Base-by-base conservation (phyloP, 1,140 invertebrate species). In the Lasaia peninsularis region DNA sequence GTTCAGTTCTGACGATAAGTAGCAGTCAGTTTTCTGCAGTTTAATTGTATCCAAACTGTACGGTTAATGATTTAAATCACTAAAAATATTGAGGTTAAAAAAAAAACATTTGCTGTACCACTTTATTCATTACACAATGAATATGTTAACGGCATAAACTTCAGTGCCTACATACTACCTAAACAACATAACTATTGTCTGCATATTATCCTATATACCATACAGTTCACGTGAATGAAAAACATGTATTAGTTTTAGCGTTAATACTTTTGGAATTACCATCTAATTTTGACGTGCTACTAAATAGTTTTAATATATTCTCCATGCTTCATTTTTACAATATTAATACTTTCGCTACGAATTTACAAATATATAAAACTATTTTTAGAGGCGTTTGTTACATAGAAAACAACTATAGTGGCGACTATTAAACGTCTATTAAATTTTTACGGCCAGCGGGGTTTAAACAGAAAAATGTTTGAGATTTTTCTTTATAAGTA, bases 171-270 rank as follows among this genome's bases (percentile, higher is more conserved):
- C 79, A 57, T 67, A 88, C 82, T 88, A 88, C 80, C 82, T 86
- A 88, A 88, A 88, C 82, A 85, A 88, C 75, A 61, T 86, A 82
- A 77, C 85, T 88, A 88, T 88, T 88, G 85, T 86, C 85, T 79
- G 79, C 81, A 78, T 75, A 77, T 75, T 75, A 59, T 72, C 69
- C 78, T 81, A 79, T 82, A 78, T 52, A 57, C 60, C 78, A 74
- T 56, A 71, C 73, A 75, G 63, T 66, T 67, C 58, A 60, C 62
- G 72, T 78, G 73, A 75, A 67, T 68, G 70, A 75, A 70, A 75
- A 77, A 78, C 73, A 75, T 80, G 51, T 24, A 44, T 44, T 44
- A 55, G 24, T 12, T 31, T 35, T 55, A 55, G 34, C 69, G 68
- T 68, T 63, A 49, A 62, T 58, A 60, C 58, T 49, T 28, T 56